Evolutionary conservation across 2,888 invertebrate genomes (phyloP), one percentile per base, ranked within the genome.

Genomic region (Miltochrista miniata): DNA sequence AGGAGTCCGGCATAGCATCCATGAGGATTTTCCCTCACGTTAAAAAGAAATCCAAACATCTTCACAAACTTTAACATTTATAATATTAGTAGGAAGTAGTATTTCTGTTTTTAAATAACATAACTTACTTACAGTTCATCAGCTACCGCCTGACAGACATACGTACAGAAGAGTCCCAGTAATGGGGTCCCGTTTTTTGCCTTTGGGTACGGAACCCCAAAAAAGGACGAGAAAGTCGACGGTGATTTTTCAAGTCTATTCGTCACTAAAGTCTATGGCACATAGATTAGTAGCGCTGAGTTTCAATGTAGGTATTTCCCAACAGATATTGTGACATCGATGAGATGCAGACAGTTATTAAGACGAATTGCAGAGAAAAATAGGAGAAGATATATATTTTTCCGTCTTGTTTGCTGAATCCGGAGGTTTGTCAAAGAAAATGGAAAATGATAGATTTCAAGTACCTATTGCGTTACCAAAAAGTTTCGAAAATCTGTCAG

Each of bases 211-310:
- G 13, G 24, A 24, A 10, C 39, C 39, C 18, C 10, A 34, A 34
- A 34, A 34, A 35, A n/a, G 4, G 5, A 30, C 8, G 8, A 8
- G 30, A 7, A 30, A 7, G 5, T 7, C 30, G 8, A 30, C 8
- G 30, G 30, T 31, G 2, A 31, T 2, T 31, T 8, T 24, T 13
- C 35, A 29, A 4, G 2, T 48, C 48, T 48, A 37, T 41, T 10
- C 1, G 3, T 33, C 38, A 7, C 0, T 15, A 9, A 24, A 5
- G 1, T 30, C 43, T 49, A 31, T 39, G 8, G 33, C 4, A 7
- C 33, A 37, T 36, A 49, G 49, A 49, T 49, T 49, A 44, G 35
- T 44, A 44, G 24, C 12, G 35, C 29, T 12, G 29, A 13, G 12
- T 39, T 34, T 33, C 14, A 18, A 38, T 38, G 38, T 24, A 24